These are phyloP conservation scores for Trididemnum clinides DNA, from an alignment of 23 tunicate species.

Conservation along the genomic window DNA sequence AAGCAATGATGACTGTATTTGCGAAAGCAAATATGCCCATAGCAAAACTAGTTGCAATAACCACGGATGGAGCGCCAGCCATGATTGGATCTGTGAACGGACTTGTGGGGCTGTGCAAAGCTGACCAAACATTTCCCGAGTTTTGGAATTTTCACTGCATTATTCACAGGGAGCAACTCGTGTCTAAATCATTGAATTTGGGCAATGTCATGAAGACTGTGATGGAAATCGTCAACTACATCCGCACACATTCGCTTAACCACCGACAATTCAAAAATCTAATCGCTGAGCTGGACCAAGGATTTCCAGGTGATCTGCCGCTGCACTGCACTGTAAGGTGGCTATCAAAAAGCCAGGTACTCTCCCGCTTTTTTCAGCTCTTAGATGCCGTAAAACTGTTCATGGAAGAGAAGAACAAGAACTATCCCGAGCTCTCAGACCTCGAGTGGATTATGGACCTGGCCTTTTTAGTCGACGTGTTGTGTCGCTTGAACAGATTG, in stretches of 20 bases:
- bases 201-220: slow-evolving; percentile 52
- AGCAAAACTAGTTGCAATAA: slow-evolving; percentile 39
- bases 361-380: slow-evolving; percentile 47
- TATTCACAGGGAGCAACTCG: slow-evolving; percentile 50
- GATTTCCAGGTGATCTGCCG: slow-evolving; percentile 60
- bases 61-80: slow-evolving; percentile 45
- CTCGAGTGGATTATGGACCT: slow-evolving; percentile 60
- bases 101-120: slow-evolving; percentile 55
- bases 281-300: slow-evolving; percentile 60
- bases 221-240: slow-evolving; percentile 58
- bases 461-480: slow-evolving; percentile 52
- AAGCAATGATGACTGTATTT: slow-evolving; percentile 29
- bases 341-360: slow-evolving; percentile 51
- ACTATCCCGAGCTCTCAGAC: slow-evolving; percentile 55
- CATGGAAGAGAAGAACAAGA: slow-evolving; percentile 50
- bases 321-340: slow-evolving; percentile 39
- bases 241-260: slow-evolving; percentile 62
- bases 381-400: slow-evolving; percentile 56
- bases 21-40: slow-evolving; percentile 40
- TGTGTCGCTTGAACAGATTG: slow-evolving; percentile 48
- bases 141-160: slow-evolving; percentile 54
- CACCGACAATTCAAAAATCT: slow-evolving; percentile 56
- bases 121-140: slow-evolving; percentile 52
- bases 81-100: slow-evolving; percentile 42
- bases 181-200: slow-evolving; percentile 49